These are phyloP conservation scores for Uropetala carovei DNA, from an alignment of 2,888 invertebrate species.

Conservation along the genomic window DNA sequence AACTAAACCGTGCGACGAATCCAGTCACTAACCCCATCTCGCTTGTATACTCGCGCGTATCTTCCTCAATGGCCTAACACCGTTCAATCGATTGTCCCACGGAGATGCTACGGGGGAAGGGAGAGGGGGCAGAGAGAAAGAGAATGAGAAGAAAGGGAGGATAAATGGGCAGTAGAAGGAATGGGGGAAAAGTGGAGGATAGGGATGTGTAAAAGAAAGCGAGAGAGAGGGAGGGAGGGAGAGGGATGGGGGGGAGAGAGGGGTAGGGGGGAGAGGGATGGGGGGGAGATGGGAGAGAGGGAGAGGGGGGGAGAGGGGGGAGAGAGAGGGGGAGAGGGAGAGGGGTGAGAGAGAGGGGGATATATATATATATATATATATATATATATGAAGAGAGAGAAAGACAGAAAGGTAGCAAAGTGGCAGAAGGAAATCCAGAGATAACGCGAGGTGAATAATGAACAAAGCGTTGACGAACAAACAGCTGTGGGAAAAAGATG, in stretches of 20 bases:
- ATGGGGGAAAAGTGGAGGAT: too few species aligned
- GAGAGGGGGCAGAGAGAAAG: neutral
- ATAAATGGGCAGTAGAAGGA: neutral
- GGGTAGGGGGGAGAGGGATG: neutral
- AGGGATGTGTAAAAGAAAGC: too few species aligned
- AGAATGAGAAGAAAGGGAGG: neutral
- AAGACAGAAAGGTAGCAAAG: too few species aligned
- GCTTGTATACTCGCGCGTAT: slow-evolving; percentile 20
- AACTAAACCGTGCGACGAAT: neutral
- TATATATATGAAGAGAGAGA: too few species aligned
- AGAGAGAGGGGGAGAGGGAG: too few species aligned
- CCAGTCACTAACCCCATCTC: neutral
- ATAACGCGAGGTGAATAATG: too few species aligned
- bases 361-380: too few species aligned
- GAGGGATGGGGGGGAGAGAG: neutral
- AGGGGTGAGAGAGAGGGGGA: too few species aligned
- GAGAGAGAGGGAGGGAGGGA: too few species aligned
- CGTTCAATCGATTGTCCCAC: slow-evolving; percentile 7
- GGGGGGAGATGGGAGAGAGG: neutral
- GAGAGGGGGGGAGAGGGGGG: neutral
- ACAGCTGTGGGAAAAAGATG: too few species aligned
- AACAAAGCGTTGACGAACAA: too few species aligned
- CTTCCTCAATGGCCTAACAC: slow-evolving; percentile 8
- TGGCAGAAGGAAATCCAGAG: too few species aligned
- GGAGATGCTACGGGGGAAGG: neutral